phyloP scores from a whole-genome alignment of 1,140 invertebrate genomes.

The Macrobrachium nipponense region DNA sequence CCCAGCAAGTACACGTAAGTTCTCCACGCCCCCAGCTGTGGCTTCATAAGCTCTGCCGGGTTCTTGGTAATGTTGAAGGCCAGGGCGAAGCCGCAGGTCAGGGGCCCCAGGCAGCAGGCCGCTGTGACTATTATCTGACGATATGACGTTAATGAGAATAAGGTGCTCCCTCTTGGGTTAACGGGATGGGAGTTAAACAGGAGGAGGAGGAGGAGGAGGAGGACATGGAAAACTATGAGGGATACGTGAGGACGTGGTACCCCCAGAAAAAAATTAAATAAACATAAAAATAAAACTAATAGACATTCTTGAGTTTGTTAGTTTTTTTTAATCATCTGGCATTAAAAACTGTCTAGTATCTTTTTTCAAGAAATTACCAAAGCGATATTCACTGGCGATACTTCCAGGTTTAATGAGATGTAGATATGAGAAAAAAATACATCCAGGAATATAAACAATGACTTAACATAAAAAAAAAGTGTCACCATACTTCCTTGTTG shows the following conservation, averaged over 20 bases:
- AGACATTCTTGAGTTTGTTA: too few relatives aligned
- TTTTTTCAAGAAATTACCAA: too few relatives aligned
- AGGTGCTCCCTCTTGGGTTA: not conserved
- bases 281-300: too few relatives aligned
- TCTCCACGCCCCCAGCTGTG: slow-evolving; percentile 50
- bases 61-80: slow-evolving; percentile 61
- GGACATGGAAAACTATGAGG: not conserved
- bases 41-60: slow-evolving; percentile 51
- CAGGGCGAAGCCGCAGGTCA: slow-evolving; percentile 60
- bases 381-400: too few relatives aligned
- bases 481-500: too few relatives aligned
- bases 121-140: slow-evolving; percentile 58
- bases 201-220: not conserved
- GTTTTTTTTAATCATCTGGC: too few relatives aligned
- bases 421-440: not conserved
- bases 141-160: not conserved
- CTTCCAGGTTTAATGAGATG: not conserved
- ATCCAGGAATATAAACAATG: not conserved
- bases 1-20: slow-evolving; percentile 56
- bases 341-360: too few relatives aligned
- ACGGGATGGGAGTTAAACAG: not conserved
- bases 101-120: slow-evolving; percentile 54
- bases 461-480: not conserved
- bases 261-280: too few relatives aligned
- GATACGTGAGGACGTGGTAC: too few relatives aligned